Conservation (phyloP, 2,797 vertebrate genomes). For the Pipistrellus pygmaeus region DNA sequence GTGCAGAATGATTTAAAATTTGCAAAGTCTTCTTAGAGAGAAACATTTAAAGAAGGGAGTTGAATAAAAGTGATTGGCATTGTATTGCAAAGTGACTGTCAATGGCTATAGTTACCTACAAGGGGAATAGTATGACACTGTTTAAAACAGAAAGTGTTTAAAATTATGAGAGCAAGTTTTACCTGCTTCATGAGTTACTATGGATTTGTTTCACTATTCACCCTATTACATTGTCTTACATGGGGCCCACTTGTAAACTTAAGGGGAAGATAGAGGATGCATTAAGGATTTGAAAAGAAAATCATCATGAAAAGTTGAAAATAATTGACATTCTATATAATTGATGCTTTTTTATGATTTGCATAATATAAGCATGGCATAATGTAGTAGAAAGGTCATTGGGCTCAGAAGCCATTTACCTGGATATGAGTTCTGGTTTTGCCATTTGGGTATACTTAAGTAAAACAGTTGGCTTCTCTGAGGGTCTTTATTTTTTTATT, state of each 20-base stretch:
- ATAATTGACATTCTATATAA: not conserved
- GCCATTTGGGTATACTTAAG: not conserved
- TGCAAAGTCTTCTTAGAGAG: not conserved
- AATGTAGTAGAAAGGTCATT: not conserved
- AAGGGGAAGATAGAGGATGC: not conserved
- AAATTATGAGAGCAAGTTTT: not conserved
- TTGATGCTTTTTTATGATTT: not conserved
- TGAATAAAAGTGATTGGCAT: not conserved
- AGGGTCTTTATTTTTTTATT: constrained; percentile 31
- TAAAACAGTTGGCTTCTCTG: not conserved
- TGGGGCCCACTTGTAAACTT: not conserved
- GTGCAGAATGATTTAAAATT: constrained; percentile 41
- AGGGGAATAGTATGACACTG: not conserved
- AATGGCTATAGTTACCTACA: not conserved
- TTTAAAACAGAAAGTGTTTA: not conserved
- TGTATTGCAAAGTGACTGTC: not conserved
- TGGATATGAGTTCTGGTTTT: not conserved
- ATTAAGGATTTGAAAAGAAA: constrained; percentile 45
- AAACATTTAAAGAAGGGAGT: constrained; percentile 20
- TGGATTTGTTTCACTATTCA: not conserved
- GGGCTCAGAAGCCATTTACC: not conserved
- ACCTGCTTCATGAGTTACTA: not conserved
- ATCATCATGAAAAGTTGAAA: not conserved
- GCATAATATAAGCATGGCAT: not conserved
- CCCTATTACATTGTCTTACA: not conserved